Percentiles rank a stretch among this genome's conserved stretches.
phyloP scores from a whole-genome alignment of 2,113 vertebrate species.

The Catharus fuscescens region DNA sequence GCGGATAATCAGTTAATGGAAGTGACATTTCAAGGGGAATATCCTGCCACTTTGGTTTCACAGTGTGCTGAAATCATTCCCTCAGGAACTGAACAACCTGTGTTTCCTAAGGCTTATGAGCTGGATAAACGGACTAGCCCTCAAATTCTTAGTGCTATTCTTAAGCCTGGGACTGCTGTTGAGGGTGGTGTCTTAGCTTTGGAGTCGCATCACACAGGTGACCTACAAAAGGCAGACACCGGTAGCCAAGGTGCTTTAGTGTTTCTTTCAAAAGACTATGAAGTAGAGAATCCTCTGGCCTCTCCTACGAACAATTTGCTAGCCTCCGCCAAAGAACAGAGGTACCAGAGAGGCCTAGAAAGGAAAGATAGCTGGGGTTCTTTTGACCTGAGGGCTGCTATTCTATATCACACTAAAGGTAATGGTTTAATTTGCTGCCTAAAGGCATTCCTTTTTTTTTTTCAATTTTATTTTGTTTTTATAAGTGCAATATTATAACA shows the following conservation, averaged over 20 bases:
- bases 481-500: not conserved
- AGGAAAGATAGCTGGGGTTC: conserved; percentile 89
- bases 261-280: conserved; percentile 86
- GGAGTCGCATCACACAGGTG: conserved; percentile 79
- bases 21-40: conserved; percentile 88
- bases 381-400: conserved; percentile 94
- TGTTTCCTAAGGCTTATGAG: conserved; percentile 87
- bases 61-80: conserved; percentile 82
- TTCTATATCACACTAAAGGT: conserved; percentile 99
- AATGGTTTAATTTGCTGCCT: conserved; percentile 69
- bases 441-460: not conserved
- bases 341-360: conserved; percentile 88
- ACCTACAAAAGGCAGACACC: conserved; percentile 81
- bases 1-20: conserved; percentile 80
- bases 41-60: conserved; percentile 78
- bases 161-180: conserved; percentile 76
- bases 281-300: conserved; percentile 84
- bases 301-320: conserved; percentile 86
- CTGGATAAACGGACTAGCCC: conserved; percentile 92
- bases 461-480: not conserved
- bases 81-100: conserved; percentile 83
- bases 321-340: conserved; percentile 88
- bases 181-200: conserved; percentile 80
- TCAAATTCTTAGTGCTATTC: conserved; percentile 78
- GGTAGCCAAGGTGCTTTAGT: conserved; percentile 84